phyloP scores from a whole-genome alignment of 2,113 vertebrate genomes.

The Bos taurus region DNA sequence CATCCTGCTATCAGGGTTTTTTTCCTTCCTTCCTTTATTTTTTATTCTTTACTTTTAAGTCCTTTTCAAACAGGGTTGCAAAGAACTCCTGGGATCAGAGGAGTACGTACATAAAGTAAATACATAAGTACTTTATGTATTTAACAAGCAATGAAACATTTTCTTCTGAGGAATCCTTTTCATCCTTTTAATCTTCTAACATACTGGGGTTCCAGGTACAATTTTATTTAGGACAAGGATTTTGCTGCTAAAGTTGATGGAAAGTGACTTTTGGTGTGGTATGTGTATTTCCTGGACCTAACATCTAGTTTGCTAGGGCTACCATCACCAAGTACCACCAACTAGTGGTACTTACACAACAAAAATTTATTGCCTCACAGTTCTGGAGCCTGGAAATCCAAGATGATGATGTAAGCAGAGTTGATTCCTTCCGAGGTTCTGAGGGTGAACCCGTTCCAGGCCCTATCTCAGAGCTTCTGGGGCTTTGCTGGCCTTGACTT shows the following conservation, averaged over 20 bases:
- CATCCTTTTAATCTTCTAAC: conserved; percentile 23
- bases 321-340: background rate
- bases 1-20: background rate
- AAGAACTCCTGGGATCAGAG: background rate
- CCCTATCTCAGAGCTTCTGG: background rate
- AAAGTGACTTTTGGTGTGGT: background rate
- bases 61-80: background rate
- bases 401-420: background rate
- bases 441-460: too few relatives aligned
- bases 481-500: background rate
- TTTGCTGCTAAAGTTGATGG: background rate
- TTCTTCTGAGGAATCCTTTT: conserved; percentile 35
- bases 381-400: background rate
- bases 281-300: background rate
- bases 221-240: background rate
- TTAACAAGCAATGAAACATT: background rate
- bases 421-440: background rate
- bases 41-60: background rate
- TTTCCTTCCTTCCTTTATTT: background rate
- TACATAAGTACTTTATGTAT: background rate
- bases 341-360: background rate
- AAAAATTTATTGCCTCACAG: background rate
- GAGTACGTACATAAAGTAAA: background rate
- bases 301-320: background rate
- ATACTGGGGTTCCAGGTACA: background rate